Evolutionary conservation across 1,140 invertebrate species (phyloP), one percentile per base, ranked within the genome.

Genomic region (Chironomus striatipennis): DNA sequence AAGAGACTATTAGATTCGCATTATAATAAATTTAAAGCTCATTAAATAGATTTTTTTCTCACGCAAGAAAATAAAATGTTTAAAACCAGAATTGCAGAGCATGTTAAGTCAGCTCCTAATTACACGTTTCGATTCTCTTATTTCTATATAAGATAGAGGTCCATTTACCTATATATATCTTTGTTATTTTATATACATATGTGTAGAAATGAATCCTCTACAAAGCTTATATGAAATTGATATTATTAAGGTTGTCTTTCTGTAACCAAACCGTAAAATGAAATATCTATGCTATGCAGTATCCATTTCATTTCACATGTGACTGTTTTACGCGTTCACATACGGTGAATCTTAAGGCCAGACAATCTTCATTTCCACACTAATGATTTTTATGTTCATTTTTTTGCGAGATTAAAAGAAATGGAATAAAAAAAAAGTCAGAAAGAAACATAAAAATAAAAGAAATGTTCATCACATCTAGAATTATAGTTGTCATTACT

Each of bases 11-110:
- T 57, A 57, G 47, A 57, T 57, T 57, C 47, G 12, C 47, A 57
- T 57, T 57, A 57, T n/a, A 57, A 57, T 57, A 57, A 57, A 57
- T 57, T 57, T n/a, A 57, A 57, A 57, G 47, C 47, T 57, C 47
- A 57, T 57, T 57, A 57, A 57, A 57, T 57, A 57, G n/a, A n/a
- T 57, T 57, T 10, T 57, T 57, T 57, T 57, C 47, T 57, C 47
- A 57, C 47, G 47, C 47, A 57, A 57, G n/a, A n/a, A 47, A 57
- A 57, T 5, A n/a, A 57, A 1, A 57, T n/a, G 12, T 57, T 15
- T 5, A 57, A 12, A 57, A n/a, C 9, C 12, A n/a, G 47, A 57
- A 57, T 5, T 12, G 10, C 47, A 57, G 12, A n/a, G 47, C 47
- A 57, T 57, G 47, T 15, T 57, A n/a, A 57, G 47, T 57, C 12